Conservation (phyloP, 2,113 vertebrate genomes). For the Acanthisitta chloris region DNA sequence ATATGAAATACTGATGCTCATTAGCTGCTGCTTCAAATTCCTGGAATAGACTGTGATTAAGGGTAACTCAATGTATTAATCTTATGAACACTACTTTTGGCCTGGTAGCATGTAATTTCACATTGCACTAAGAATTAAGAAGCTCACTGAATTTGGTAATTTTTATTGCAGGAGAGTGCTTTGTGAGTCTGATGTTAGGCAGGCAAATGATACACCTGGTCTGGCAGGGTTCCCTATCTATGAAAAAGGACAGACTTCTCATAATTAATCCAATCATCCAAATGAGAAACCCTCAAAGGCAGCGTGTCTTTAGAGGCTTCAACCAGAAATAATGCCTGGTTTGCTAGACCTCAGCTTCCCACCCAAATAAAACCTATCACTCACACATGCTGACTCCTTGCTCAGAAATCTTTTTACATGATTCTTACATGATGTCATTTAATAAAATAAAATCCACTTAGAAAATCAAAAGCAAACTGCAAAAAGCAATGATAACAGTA, state of each 20-base stretch:
- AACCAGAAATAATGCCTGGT: fast-evolving
- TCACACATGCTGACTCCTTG: neutral
- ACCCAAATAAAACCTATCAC: neutral
- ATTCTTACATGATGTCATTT: neutral
- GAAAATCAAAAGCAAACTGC: neutral
- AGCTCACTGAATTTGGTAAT: neutral
- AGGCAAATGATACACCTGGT: neutral
- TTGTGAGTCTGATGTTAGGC: neutral
- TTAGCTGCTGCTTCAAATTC: neutral
- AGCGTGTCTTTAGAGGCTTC: neutral
- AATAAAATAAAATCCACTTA: neutral
- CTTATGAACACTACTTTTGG: neutral
- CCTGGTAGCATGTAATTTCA: neutral
- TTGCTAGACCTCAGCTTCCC: neutral
- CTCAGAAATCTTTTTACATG: neutral
- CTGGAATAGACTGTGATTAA: neutral
- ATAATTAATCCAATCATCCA: neutral
- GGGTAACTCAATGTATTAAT: neutral
- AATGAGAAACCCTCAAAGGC: neutral
- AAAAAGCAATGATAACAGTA: neutral
- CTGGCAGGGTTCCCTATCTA: neutral
- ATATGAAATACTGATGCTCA: neutral
- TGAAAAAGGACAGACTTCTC: neutral
- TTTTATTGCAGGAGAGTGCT: neutral
- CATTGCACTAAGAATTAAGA: neutral